Evolutionary conservation across 2,888 invertebrate genomes (phyloP).

Genomic region (Metalampra italica): DNA sequence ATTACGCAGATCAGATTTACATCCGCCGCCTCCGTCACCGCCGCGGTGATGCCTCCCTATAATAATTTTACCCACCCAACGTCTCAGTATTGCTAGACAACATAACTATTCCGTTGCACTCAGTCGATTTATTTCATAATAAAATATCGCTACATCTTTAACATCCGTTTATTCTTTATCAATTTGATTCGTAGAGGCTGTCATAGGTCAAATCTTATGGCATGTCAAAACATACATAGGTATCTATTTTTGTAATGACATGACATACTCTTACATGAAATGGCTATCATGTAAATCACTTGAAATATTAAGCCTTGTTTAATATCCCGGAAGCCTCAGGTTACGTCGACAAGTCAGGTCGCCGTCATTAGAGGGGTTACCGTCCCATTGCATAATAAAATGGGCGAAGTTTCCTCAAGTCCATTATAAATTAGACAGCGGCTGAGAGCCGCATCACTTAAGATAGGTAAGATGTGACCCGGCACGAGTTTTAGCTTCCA

Average conservation of each 20-base stretch:
- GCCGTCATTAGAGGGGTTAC: conserved; percentile 75
- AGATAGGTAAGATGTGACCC: conserved; percentile 77
- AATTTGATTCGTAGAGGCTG: no score
- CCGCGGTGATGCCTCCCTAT: conserved; percentile 3
- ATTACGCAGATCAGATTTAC: conserved; percentile 75
- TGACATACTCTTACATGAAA: conserved; percentile 2
- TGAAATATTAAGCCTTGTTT: conserved; percentile 60
- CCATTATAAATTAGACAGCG: conserved; percentile 79
- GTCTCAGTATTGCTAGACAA: no score
- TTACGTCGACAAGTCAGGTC: conserved; percentile 67
- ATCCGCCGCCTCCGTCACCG: conserved; percentile 36
- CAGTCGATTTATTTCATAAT: no score
- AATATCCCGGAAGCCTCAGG: conserved; percentile 64
- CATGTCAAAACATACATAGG: not conserved
- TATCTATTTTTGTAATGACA: not conserved
- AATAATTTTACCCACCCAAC: not conserved
- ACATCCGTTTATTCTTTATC: no score
- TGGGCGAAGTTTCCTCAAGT: conserved; percentile 76
- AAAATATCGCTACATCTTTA: no score
- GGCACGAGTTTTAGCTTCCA: conserved; percentile 65
- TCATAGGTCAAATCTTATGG: not conserved
- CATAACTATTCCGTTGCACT: no score
- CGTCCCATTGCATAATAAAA: conserved; percentile 78
- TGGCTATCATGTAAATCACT: conserved; percentile 47
- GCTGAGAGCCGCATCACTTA: conserved; percentile 75